phyloP scores from a whole-genome alignment of 2,797 vertebrate species.

The Rhodeus uyekii region DNA sequence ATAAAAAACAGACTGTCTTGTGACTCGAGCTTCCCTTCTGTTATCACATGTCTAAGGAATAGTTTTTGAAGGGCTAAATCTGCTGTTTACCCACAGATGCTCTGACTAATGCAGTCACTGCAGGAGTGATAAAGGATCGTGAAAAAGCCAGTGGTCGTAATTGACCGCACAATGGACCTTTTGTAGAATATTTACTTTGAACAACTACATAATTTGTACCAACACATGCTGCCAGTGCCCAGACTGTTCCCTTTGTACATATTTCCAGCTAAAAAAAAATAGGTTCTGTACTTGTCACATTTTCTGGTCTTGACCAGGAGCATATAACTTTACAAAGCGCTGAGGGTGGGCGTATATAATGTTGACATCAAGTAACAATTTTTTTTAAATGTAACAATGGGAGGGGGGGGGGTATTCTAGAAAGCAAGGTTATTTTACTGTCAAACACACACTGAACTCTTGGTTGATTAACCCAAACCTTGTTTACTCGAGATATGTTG shows the following conservation, averaged over 20 bases:
- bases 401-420: too few relatives aligned
- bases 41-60: conserved; percentile 8
- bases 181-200: not conserved
- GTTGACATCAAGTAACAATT: not conserved
- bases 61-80: not conserved
- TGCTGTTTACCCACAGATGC: not conserved
- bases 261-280: not conserved
- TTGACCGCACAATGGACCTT: not conserved
- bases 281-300: not conserved
- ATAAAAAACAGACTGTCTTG: not conserved
- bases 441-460: too few relatives aligned
- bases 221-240: not conserved
- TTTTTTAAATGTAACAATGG: not conserved
- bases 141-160: not conserved
- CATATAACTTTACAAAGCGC: not conserved
- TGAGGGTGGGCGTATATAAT: not conserved
- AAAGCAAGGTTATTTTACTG: too few relatives aligned
- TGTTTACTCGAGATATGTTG: too few relatives aligned
- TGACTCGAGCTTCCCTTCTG: conserved; percentile 23
- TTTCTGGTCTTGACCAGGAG: not conserved
- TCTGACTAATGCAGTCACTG: conserved; percentile 2
- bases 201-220: not conserved
- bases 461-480: too few relatives aligned
- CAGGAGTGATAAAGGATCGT: not conserved
- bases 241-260: not conserved